Evolutionary conservation across 1,140 invertebrate genomes (phyloP).

Genomic region (Diprion similis): DNA sequence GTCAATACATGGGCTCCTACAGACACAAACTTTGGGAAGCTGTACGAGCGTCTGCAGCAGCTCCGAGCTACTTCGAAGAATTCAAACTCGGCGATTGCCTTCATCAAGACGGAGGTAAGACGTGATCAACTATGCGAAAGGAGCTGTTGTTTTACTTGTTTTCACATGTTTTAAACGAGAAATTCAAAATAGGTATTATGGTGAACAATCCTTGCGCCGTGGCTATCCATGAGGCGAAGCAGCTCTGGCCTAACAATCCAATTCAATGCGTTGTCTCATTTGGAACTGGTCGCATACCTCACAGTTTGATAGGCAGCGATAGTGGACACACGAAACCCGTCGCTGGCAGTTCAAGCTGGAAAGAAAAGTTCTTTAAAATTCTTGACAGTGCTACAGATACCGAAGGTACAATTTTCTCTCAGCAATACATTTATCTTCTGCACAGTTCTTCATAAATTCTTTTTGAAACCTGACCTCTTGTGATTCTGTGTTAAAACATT

Average conservation of each 20-base stretch:
- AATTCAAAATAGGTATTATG: slow-evolving; percentile 79
- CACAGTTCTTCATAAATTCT: slow-evolving; percentile 1
- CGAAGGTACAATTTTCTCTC: slow-evolving; percentile 69
- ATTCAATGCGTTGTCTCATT: slow-evolving; percentile 89
- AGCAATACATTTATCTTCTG: slow-evolving; percentile 13
- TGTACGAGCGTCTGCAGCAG: slow-evolving; percentile 88
- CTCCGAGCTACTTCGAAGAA: slow-evolving; percentile 92
- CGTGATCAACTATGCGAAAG: slow-evolving; percentile 10
- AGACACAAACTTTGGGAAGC: slow-evolving; percentile 86
- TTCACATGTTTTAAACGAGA: slow-evolving; percentile 12
- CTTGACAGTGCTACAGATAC: slow-evolving; percentile 91
- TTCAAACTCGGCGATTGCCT: slow-evolving; percentile 77
- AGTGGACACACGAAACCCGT: slow-evolving; percentile 45
- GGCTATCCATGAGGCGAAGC: slow-evolving; percentile 86
- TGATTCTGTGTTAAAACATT: slow-evolving; percentile 25
- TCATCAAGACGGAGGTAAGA: slow-evolving; percentile 74
- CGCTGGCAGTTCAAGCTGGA: slow-evolving; percentile 69
- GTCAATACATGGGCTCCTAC: slow-evolving; percentile 81
- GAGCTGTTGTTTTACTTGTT: neutral
- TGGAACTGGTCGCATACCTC: slow-evolving; percentile 77
- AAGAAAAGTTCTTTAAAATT: slow-evolving; percentile 83
- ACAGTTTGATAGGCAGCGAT: slow-evolving; percentile 51
- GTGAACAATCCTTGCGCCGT: slow-evolving; percentile 92
- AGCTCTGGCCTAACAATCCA: slow-evolving; percentile 81
- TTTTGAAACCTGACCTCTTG: neutral